Base-by-base conservation (phyloP, 1,140 invertebrate genomes). In the Aradophagus sp. region DNA sequence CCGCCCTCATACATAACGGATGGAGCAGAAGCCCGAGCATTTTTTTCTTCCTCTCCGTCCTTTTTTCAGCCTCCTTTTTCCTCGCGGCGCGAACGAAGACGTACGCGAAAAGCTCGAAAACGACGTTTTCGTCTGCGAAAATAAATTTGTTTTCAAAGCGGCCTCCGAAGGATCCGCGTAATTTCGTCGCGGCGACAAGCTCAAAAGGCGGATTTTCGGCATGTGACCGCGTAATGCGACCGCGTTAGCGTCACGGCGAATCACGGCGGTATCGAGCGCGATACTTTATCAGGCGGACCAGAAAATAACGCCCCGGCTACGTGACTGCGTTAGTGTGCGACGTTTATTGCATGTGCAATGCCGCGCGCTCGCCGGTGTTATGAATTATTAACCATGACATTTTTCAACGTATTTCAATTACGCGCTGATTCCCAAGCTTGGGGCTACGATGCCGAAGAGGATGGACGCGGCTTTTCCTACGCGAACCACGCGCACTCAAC, bases 181-280 rank as follows among this genome's bases (percentile, higher is more conserved):
- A 58, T 66, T 66, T 66, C 19, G 31, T 16, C 27, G 19, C 17
- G 4, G 26, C 12, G 39, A 58, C 56, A 58, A 58, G 61, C 50
- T 14, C 17, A 41, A 55, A 58, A 66, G 56, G 38, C 44, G 62
- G 44, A 66, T 66, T 66, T 66, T 66, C 47, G 62, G 52, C 58
- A 32, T 50, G 8, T 16, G 39, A 31, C 10, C 23, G 27, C 15
- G 44, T 66, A 66, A 66, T 66, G 52, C 44, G 52, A 58, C 62
- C 62, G 32, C 62, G 62, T 66, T 66, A 66, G 44, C 44, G 42
- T 39, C 31, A 34, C 14, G 34, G 42, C 58, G 45, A 66, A 66
- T 66, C 62, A 56, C 52, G 52, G 38, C 52, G 34, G 52, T 52
- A 66, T 66, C 53, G 52, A 50, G 34, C 52, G 44, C 29, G 50